phyloP scores from a whole-genome alignment of 1,140 invertebrate genomes.

The Neuroterus valhalla region DNA sequence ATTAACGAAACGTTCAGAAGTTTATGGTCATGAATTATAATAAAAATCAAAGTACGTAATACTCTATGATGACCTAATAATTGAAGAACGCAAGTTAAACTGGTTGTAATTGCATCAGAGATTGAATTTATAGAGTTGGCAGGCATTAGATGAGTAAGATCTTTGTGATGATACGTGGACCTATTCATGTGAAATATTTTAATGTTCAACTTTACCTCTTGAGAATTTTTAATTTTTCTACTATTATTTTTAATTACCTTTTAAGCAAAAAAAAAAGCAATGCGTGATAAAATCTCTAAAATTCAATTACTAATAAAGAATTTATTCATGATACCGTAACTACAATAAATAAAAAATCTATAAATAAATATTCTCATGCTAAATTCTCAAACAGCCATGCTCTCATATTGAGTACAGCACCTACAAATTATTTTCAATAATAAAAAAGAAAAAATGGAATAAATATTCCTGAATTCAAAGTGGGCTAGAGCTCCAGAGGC shows the following conservation, averaged over 20 bases:
- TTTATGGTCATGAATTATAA: too few relatives aligned
- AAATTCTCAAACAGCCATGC: neutral
- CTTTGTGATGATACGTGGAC: slow-evolving; percentile 9
- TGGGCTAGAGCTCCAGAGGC: too few relatives aligned
- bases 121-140: slow-evolving; percentile 24
- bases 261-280: neutral
- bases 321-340: neutral
- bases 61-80: slow-evolving; percentile 2
- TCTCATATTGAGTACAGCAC: neutral
- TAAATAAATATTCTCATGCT: neutral
- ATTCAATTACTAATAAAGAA: neutral
- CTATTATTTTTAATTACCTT: neutral
- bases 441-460: neutral
- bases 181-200: neutral
- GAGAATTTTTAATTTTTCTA: neutral
- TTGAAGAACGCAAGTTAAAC: slow-evolving; percentile 11
- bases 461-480: too few relatives aligned
- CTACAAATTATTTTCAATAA: too few relatives aligned
- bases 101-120: slow-evolving; percentile 23
- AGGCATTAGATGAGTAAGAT: slow-evolving; percentile 24
- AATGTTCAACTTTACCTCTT: neutral
- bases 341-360: neutral
- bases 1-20: too few relatives aligned
- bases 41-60: neutral
- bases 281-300: neutral